Base-by-base conservation (phyloP, 1,140 invertebrate species). In the Drosophila pallidifrons region DNA sequence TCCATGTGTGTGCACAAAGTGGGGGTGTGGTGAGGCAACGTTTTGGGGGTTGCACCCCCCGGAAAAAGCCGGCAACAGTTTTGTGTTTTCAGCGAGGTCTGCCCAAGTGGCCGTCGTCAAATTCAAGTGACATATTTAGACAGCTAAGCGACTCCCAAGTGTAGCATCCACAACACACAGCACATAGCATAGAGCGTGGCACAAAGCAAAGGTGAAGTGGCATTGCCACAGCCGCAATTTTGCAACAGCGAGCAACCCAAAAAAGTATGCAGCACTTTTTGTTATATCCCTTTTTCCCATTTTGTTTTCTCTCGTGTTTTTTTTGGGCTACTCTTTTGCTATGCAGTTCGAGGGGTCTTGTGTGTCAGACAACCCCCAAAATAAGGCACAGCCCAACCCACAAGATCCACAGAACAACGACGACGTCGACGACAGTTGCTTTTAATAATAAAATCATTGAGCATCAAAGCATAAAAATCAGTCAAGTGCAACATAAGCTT, bases 121-220 rank as follows among this genome's bases (percentile, higher is more conserved):
- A 88, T 89, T 89, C 85, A 90, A 89, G 85, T 89, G 85, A 89
- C 85, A 89, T 89, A 89, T 89, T 89, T 89, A 89, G 85, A 89
- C 86, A 89, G 86, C 85, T 81, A 89, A 89, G 86, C 85, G 86
- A 89, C 81, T 90, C 85, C 81, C 85, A 89, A 77, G 74, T 76
- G 74, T 76, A 35, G 68, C 74, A 76, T 72, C 66, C 61, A 76
- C 74, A 61, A 65, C 41, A 43, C 41, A 47, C 6, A 32, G 54
- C 32, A 35, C 16, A 16, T 1, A 16, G 16, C 20, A 55, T 49
- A 74, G 1, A 46, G 7, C 54, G 54, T n/a, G n/a, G 32, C 71
- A 74, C 71, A 74, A 74, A 69, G 71, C 57, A 57, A 75, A 88
- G 83, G 83, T 88, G 85, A 88, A 89, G 77, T 75, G 81, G 77